Conservation (phyloP, 1,140 invertebrate species). For the Paraescarpia echinospica region DNA sequence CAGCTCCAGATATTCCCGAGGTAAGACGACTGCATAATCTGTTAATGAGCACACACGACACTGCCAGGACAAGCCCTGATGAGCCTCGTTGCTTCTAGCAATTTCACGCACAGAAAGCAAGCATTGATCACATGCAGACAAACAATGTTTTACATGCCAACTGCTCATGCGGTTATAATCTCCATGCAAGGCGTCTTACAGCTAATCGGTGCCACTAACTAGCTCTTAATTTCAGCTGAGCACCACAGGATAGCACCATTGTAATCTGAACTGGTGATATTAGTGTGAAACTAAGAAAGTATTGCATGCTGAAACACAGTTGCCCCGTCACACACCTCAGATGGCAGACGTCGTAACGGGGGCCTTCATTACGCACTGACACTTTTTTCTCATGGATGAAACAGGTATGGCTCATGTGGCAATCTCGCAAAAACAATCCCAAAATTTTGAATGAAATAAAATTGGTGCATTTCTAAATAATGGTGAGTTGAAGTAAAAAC, state of each 20-base stretch:
- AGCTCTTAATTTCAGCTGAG: background rate
- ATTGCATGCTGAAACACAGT: background rate
- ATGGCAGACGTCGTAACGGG: background rate
- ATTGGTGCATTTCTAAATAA: background rate
- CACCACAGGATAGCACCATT: background rate
- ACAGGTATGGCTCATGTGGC: background rate
- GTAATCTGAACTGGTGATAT: background rate
- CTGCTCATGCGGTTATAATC: background rate
- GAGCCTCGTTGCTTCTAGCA: background rate
- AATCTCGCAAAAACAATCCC: background rate
- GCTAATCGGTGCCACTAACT: background rate
- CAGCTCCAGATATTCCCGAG: too few relatives aligned
- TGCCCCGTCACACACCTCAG: background rate
- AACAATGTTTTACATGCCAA: background rate
- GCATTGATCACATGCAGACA: background rate
- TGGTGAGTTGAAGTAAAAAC: background rate
- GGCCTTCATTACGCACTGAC: too few relatives aligned
- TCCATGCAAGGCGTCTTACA: background rate
- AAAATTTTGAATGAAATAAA: background rate
- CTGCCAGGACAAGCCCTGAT: background rate
- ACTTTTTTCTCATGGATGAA: background rate
- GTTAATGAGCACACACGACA: background rate
- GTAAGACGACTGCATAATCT: background rate
- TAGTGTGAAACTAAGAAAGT: background rate
- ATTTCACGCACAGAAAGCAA: conserved; percentile 5